Conservation (phyloP, 2,888 invertebrate species). For the Dolomedes plantarius region DNA sequence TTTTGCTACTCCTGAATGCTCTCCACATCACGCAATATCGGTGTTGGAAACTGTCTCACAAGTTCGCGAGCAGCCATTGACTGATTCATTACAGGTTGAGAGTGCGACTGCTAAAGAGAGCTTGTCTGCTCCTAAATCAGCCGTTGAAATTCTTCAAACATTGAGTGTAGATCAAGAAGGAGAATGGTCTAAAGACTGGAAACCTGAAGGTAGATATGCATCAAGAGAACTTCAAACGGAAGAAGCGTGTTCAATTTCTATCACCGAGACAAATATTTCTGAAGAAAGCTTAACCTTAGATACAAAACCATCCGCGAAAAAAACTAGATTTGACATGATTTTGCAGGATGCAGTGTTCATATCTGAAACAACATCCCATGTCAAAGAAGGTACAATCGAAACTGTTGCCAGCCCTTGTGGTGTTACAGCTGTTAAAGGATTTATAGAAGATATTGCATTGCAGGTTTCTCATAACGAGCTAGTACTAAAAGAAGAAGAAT, state of each 20-base stretch:
- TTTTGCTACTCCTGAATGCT: constrained; percentile 57
- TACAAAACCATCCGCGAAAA: constrained; percentile 75
- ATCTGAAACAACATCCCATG: constrained; percentile 55
- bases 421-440: constrained; percentile 34
- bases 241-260: constrained; percentile 46
- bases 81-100: constrained; percentile 16
- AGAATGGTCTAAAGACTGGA: constrained; percentile 70
- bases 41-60: constrained; percentile 63
- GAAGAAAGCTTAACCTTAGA: constrained; percentile 66
- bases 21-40: constrained; percentile 68
- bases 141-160: constrained; percentile 36
- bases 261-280: constrained; percentile 59
- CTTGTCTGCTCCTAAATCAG: constrained; percentile 24
- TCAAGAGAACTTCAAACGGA: constrained; percentile 38
- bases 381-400: constrained; percentile 65
- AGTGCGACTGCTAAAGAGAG: constrained; percentile 26
- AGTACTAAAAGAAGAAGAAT: constrained; percentile 68
- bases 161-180: constrained; percentile 75
- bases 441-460: constrained; percentile 64
- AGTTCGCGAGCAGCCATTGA: constrained; percentile 40
- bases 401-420: constrained; percentile 17
- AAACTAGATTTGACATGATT: constrained; percentile 43
- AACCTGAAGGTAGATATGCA: constrained; percentile 72
- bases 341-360: constrained; percentile 60
- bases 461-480: constrained; percentile 60